Conservation (phyloP, 2,113 vertebrate genomes). For the Sander lucioperca region DNA sequence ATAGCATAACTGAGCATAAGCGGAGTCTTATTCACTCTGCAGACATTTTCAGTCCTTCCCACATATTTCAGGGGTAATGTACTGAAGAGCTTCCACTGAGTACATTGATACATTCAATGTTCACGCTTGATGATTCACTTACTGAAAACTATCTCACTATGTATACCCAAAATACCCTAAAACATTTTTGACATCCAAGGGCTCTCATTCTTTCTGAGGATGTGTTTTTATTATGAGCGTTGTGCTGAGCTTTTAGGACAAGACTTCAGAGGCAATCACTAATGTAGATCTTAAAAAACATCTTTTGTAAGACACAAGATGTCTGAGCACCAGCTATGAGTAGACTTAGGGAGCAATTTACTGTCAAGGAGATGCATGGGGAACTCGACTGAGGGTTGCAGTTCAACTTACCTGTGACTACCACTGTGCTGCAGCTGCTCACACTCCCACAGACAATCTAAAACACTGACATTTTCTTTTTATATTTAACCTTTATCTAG, state of each 20-base stretch:
- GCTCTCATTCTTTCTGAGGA: background rate
- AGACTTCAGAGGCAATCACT: background rate
- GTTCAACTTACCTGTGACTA: conserved; percentile 49
- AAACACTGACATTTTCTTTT: conserved; percentile 74
- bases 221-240: background rate
- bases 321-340: background rate
- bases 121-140: background rate
- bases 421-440: conserved; percentile 1
- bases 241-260: background rate
- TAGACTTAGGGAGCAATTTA: conserved; percentile 8
- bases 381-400: background rate
- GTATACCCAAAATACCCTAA: conserved; percentile 4
- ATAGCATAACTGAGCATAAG: background rate
- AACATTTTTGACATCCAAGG: background rate
- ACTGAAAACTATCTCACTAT: background rate
- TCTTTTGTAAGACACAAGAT: background rate
- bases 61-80: background rate
- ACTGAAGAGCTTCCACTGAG: conserved; percentile 3
- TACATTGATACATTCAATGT: background rate
- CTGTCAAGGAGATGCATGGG: conserved; percentile 9
- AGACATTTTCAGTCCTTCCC: background rate
- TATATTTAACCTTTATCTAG: conserved; percentile 67
- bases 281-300: conserved; percentile 3
- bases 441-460: conserved; percentile 40
- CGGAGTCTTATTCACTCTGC: background rate